Base-by-base conservation (phyloP, 2,797 vertebrate genomes). In the Pelochelys cantorii region DNA sequence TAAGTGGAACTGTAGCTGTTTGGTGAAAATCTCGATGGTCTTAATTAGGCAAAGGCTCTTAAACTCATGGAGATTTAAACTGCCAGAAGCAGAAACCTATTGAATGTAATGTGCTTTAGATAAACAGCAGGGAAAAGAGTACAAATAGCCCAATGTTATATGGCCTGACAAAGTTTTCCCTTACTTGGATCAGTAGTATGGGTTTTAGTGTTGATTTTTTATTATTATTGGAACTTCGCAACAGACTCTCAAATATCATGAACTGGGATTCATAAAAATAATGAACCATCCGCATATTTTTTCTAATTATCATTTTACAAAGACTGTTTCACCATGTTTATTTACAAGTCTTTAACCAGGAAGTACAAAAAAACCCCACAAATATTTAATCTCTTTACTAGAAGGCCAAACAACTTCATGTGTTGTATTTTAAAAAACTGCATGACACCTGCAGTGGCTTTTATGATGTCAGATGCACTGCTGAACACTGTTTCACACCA, bases 31-130 rank as follows among this genome's bases (percentile, higher is more conserved):
- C 82, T 84, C 87, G 85, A 78, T 84, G 84, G 57, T 97, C 85
- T 95, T 95, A 95, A 97, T 92, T 96, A 96, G 88, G 92, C 90
- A 96, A 96, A 95, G 42, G 82, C 88, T 95, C 91, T 96, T 93
- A 84, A 93, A 89, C 54, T 90, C 88, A 55, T 75, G 90, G 80
- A 94, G 79, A 82, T 90, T 84, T 20, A 85, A 97, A 91, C 10
- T 79, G 80, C 74, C 87, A 95, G 87, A 90, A 94, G 95, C 68
- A 90, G 85, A 91, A 93, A 95, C 74, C 92, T 91, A 93, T 1
- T 92, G 86, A 95, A 95, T 59, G 57, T 82, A 88, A 88, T 79
- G 88, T 81, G 29, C 88, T 95, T 95, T 59, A 93, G 85, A 88
- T 79, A 94, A 97, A 93, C 85, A 95, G 78, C 88, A 94, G 74